A percentile compares a stretch with the other conserved stretches of the same genome.
These are phyloP conservation scores for Gobiocypris rarus DNA, from an alignment of 2,113 vertebrate genomes.

Conservation along the genomic window DNA sequence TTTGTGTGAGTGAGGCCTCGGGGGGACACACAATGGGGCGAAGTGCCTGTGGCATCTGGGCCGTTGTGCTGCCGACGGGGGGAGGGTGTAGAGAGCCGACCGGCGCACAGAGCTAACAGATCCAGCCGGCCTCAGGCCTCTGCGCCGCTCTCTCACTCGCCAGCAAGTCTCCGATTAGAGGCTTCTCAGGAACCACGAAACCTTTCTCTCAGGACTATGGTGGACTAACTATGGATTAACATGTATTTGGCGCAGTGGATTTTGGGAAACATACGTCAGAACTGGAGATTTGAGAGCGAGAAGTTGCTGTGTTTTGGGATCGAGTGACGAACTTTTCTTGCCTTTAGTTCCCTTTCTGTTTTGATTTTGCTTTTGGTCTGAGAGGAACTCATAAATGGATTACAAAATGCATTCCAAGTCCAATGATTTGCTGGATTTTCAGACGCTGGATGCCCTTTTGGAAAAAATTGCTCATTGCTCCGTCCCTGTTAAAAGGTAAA, in stretches of 20 bases:
- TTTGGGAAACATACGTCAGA: constrained; percentile 60
- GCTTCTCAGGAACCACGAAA: constrained; percentile 60
- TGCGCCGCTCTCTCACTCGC: constrained; percentile 60
- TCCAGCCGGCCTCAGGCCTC: constrained; percentile 75
- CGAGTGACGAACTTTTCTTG: constrained; percentile 62
- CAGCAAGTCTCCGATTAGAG: constrained; percentile 47
- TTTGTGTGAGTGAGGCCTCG: constrained; percentile 68
- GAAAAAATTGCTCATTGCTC: constrained; percentile 81
- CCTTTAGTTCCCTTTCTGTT: constrained; percentile 38
- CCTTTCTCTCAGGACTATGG: constrained; percentile 56
- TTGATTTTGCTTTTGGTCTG: constrained; percentile 66
- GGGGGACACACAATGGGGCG: constrained; percentile 78
- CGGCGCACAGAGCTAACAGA: constrained; percentile 80
- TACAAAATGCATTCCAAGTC: constrained; percentile 83
- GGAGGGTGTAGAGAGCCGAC: constrained; percentile 80
- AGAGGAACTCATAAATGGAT: constrained; percentile 75
- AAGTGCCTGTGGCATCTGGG: constrained; percentile 80
- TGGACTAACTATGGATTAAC: constrained; percentile 67
- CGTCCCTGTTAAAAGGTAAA: constrained; percentile 81
- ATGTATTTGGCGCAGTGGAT: constrained; percentile 64
- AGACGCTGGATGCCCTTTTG: constrained; percentile 81
- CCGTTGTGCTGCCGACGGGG: constrained; percentile 80
- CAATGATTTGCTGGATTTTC: constrained; percentile 83
- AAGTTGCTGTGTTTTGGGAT: constrained; percentile 60
- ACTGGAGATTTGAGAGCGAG: constrained; percentile 64